These are phyloP conservation scores for Notiomystis cincta DNA, from an alignment of 2,113 vertebrate genomes.

Conservation along the genomic window DNA sequence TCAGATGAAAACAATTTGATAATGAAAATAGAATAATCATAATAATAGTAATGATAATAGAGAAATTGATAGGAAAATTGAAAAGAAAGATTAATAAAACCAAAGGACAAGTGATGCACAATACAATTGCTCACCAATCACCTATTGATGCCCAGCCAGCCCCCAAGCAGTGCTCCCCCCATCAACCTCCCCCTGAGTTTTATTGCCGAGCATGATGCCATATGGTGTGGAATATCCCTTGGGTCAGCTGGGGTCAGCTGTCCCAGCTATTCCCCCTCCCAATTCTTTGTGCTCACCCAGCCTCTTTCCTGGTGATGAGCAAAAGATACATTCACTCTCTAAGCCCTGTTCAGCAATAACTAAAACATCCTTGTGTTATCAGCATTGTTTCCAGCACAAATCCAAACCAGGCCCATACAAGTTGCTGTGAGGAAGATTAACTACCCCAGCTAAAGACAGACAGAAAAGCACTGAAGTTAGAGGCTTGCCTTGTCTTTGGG, in stretches of 20 bases:
- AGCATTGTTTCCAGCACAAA: not conserved
- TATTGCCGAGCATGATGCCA: not conserved
- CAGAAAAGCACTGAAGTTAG: not conserved
- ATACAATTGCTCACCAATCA: not conserved
- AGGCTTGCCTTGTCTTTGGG: not conserved
- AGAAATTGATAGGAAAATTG: not conserved
- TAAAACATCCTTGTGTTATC: not conserved
- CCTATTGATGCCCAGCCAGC: not conserved
- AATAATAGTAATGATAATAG: not conserved
- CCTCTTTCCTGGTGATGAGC: not conserved
- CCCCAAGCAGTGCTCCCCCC: fast-evolving
- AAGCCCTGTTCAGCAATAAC: not conserved
- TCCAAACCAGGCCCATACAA: not conserved
- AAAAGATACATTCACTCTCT: not conserved
- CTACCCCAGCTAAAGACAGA: not conserved
- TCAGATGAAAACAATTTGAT: not conserved
- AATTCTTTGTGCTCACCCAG: not conserved
- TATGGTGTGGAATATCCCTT: not conserved
- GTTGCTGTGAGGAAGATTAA: not conserved
- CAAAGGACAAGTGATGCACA: not conserved
- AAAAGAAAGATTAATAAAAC: not conserved
- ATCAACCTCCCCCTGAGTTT: not conserved
- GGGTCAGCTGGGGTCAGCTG: not conserved
- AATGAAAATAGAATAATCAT: not conserved
- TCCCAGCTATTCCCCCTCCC: not conserved